Evolutionary conservation across 2,888 invertebrate species (phyloP), one percentile per base, ranked within the genome.

Genomic region (Phrixothrix hirtus): DNA sequence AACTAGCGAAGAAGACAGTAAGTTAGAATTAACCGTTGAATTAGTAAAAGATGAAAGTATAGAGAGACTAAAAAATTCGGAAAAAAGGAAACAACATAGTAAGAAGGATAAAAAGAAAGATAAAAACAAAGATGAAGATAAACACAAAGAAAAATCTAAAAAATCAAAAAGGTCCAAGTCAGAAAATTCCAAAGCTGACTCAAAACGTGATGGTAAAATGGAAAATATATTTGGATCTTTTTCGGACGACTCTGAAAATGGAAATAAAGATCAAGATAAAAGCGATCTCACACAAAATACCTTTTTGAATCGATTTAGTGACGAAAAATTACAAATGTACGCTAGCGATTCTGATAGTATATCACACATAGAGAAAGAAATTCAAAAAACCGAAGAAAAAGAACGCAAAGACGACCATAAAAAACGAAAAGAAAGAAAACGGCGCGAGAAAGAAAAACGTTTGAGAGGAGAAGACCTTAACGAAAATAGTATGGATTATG

Each of bases 221-320:
- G 90, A 92, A 72, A 91, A 90, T 62, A 92, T 92, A 55, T 92
- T 92, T 75, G 92, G 92, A 0, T 89, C 91, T 7, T 78, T 92
- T 53, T 91, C 92, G 1, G 92, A 92, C 62, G 84, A 85, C 58
- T 79, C 79, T 1, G 79, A 78, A 59, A 71, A 71, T 51, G 72
- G 71, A 7, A 52, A 57, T 25, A 71, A 72, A 63, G 73, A 70
- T 12, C 52, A 63, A 16, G 59, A 62, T 12, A 56, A 55, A 34
- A 58, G 56, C 12, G 58, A 67, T 35, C 53, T 39, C 29, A 49
- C 54, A 21, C 58, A 55, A 15, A 53, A 49, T 9, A 38, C 45
- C 5, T 62, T 59, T 32, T 43, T 56, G 29, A 49, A 59, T 25
- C 34, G 56, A 35, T 58, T 62, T 31, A 44, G 47, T 17, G 60